Evolutionary conservation across 2,113 vertebrate species (phyloP).

Genomic region (Corvus moneduloides): DNA sequence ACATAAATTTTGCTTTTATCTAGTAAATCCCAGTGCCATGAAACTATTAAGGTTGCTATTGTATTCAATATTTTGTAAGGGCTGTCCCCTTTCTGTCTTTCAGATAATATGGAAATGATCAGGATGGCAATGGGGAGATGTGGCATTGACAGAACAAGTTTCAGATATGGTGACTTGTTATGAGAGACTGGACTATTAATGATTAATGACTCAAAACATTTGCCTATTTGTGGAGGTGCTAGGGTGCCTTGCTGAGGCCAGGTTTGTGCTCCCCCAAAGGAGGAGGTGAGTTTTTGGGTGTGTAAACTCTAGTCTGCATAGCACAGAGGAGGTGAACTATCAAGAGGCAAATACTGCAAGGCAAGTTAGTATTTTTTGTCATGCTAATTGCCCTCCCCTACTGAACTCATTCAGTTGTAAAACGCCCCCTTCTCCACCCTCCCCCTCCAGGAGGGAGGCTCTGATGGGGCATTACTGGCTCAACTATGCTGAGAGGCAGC

Average conservation of each 20-base stretch:
- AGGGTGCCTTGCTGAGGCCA: neutral
- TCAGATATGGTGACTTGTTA: neutral
- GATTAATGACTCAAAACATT: neutral
- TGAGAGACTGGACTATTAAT: neutral
- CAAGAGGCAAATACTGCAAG: neutral
- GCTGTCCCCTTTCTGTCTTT: neutral
- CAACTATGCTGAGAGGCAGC: neutral
- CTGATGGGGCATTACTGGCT: neutral
- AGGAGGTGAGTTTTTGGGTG: neutral
- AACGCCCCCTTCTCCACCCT: accelerated
- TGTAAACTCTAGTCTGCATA: neutral
- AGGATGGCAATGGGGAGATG: neutral
- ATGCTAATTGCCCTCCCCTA: neutral
- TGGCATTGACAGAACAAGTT: neutral
- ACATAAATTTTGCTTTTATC: neutral
- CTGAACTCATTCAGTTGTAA: neutral
- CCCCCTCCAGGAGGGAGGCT: accelerated
- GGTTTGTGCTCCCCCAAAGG: neutral
- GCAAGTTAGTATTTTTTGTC: neutral
- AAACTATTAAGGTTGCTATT: neutral
- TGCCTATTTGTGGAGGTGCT: neutral
- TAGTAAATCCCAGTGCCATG: neutral
- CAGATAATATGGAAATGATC: neutral
- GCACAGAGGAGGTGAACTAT: neutral
- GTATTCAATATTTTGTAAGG: neutral